phyloP scores from a whole-genome alignment of 2,888 invertebrate genomes.

The Stenodema calcarata region DNA sequence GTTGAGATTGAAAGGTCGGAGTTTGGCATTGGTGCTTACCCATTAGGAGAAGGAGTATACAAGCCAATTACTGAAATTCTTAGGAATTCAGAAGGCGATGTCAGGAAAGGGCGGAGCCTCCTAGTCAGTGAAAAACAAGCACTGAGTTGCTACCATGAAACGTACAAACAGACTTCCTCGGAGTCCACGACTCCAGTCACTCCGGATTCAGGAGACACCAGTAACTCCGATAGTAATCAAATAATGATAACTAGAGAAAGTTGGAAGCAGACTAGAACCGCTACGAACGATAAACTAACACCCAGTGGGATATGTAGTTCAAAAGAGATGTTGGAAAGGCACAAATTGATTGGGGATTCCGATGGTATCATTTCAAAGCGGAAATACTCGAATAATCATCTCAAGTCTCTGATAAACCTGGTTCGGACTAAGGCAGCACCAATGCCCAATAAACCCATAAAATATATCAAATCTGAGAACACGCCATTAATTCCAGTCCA shows the following conservation, averaged over 20 bases:
- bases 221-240: background rate
- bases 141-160: background rate
- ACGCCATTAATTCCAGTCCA: background rate
- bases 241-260: background rate
- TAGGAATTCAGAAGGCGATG: background rate
- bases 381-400: constrained; percentile 13
- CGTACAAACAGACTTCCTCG: background rate
- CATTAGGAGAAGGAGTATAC: constrained; percentile 27
- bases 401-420: constrained; percentile 11
- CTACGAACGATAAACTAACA: background rate
- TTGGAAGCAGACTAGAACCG: background rate
- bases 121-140: background rate
- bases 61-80: constrained; percentile 21
- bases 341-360: background rate
- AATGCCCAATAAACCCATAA: background rate
- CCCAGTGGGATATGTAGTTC: background rate
- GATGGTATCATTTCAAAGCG: background rate
- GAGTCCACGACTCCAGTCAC: background rate
- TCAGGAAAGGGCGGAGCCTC: background rate
- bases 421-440: background rate
- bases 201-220: background rate
- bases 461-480: background rate
- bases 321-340: background rate
- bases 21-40: background rate
- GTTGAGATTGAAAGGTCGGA: background rate